phyloP scores from a whole-genome alignment of 1,140 invertebrate species.

The Drosophila leontia region DNA sequence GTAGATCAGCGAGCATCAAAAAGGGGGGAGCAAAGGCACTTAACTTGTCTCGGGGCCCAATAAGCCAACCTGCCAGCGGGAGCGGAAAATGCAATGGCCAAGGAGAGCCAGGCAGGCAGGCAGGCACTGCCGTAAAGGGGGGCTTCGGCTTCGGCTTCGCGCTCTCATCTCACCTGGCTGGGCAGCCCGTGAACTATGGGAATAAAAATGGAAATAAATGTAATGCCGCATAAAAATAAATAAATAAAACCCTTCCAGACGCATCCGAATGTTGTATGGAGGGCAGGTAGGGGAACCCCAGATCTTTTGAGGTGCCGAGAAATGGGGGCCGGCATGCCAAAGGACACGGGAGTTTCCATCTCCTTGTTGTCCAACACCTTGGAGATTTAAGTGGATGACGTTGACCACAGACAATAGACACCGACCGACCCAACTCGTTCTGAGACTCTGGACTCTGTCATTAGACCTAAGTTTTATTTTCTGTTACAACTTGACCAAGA shows the following conservation, averaged over 20 bases:
- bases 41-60: slow-evolving; percentile 67
- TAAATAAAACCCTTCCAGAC: slow-evolving; percentile 61
- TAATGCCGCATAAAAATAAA: slow-evolving; percentile 70
- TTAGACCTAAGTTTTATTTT: background rate
- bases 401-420: background rate
- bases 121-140: no score
- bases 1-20: slow-evolving; percentile 63
- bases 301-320: slow-evolving; percentile 5
- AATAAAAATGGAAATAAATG: slow-evolving; percentile 76
- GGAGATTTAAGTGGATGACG: background rate
- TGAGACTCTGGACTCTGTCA: background rate
- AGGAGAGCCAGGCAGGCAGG: no score
- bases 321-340: background rate
- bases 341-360: background rate
- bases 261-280: slow-evolving; percentile 28
- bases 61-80: slow-evolving; percentile 57
- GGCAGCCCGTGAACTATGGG: slow-evolving; percentile 45
- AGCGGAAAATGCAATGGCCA: slow-evolving; percentile 26
- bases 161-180: slow-evolving; percentile 58
- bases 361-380: slow-evolving; percentile 1
- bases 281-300: background rate
- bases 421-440: background rate
- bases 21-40: slow-evolving; percentile 55
- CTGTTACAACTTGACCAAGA: background rate
- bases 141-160: slow-evolving; percentile 24